Evolutionary conservation across 2,797 vertebrate genomes (phyloP).

Genomic region (Falco concolor): DNA sequence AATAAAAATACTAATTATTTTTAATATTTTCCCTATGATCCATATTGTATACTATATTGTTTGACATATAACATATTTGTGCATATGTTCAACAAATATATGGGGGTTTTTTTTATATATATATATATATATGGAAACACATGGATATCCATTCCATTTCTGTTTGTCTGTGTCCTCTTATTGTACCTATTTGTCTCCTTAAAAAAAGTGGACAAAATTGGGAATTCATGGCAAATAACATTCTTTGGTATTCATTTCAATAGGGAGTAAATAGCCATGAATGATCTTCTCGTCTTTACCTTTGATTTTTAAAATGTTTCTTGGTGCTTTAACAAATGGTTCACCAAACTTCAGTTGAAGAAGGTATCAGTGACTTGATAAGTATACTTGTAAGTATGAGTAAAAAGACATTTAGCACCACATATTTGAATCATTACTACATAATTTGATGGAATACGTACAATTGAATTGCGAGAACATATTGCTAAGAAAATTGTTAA

Average conservation of each 20-base stretch:
- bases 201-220: not conserved
- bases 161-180: not conserved
- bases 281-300: conserved; percentile 26
- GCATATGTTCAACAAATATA: not conserved
- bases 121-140: not conserved
- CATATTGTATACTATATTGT: not conserved
- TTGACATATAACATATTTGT: not conserved
- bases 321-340: conserved; percentile 19
- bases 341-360: conserved; percentile 11
- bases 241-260: conserved; percentile 7
- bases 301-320: conserved; percentile 24
- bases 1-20: not conserved
- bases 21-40: not conserved
- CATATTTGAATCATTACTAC: not conserved
- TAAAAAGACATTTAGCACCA: not conserved
- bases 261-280: conserved; percentile 16
- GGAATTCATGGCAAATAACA: not conserved
- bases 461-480: not conserved
- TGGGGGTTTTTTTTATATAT: too few relatives aligned
- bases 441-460: not conserved
- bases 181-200: not conserved
- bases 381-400: not conserved
- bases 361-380: conserved; percentile 24
- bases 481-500: not conserved
- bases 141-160: not conserved